Conservation (phyloP, 1,140 invertebrate genomes). For the Cephus cinctus region DNA sequence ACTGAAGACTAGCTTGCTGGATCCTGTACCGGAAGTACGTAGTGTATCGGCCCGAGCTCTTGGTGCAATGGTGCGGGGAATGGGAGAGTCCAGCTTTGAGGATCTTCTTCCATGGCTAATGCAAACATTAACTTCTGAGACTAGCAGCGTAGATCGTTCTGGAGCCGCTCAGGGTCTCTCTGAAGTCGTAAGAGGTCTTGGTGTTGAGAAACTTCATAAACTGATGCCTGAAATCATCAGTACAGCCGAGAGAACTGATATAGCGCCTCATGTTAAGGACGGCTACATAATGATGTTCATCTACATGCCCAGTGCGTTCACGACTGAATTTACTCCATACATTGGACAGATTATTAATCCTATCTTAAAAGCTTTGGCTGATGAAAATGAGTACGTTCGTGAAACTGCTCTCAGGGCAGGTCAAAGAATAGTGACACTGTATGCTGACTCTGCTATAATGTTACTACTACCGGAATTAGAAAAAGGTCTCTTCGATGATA, state of each 20-base stretch:
- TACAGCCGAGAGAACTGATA: slow-evolving; percentile 91
- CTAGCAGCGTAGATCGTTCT: slow-evolving; percentile 92
- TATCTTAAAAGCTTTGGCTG: slow-evolving; percentile 94
- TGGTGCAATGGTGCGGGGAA: slow-evolving; percentile 96
- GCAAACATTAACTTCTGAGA: slow-evolving; percentile 95
- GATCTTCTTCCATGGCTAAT: slow-evolving; percentile 97
- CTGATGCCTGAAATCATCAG: slow-evolving; percentile 98
- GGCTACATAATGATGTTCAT: slow-evolving; percentile 99
- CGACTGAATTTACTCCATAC: slow-evolving; percentile 91
- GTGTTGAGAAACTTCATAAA: slow-evolving; percentile 91
- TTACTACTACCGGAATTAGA: slow-evolving; percentile 93
- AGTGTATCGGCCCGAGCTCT: slow-evolving; percentile 91
- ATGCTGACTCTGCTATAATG: slow-evolving; percentile 94
- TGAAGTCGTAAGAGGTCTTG: slow-evolving; percentile 94
- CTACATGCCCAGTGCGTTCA: slow-evolving; percentile 97
- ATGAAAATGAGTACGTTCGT: slow-evolving; percentile 98
- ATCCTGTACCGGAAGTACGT: slow-evolving; percentile 96
- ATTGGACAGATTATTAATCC: slow-evolving; percentile 98
- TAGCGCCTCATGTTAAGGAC: slow-evolving; percentile 97
- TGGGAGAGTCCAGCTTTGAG: slow-evolving; percentile 94
- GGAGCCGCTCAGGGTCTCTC: slow-evolving; percentile 97
- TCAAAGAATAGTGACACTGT: slow-evolving; percentile 94
- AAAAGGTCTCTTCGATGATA: slow-evolving; percentile 91
- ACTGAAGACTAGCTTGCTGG: slow-evolving; percentile 91
- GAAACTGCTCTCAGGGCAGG: slow-evolving; percentile 96